Percentiles rank a stretch among this genome's conserved stretches.
phyloP scores from a whole-genome alignment of 2,797 vertebrate genomes.

The Typhlichthys eigenmanni region DNA sequence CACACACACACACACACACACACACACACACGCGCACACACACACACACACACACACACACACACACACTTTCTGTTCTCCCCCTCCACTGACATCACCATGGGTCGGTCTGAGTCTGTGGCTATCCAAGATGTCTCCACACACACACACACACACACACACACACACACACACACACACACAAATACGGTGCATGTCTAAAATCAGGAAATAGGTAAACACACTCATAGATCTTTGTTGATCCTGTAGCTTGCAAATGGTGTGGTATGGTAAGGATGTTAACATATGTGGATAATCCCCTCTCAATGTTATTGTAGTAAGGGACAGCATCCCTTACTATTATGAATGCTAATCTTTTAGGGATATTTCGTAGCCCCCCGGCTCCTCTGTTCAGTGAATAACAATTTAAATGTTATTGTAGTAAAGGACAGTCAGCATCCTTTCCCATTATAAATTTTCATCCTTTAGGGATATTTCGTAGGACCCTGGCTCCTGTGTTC shows the following conservation, averaged over 20 bases:
- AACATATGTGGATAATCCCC: not conserved
- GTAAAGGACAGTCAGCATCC: too few relatives aligned
- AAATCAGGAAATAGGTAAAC: not conserved
- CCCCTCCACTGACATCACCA: constrained; percentile 49
- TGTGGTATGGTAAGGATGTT: not conserved
- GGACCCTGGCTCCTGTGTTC: too few relatives aligned
- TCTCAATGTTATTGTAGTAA: not conserved
- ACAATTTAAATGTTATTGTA: not conserved
- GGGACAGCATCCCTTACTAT: too few relatives aligned
- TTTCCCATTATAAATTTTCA: too few relatives aligned
- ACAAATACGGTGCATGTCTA: constrained; percentile 7
- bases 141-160: too few relatives aligned
- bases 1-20: constrained; percentile 38
- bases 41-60: constrained; percentile 38
- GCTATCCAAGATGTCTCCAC: constrained; percentile 13
- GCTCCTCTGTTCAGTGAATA: not conserved
- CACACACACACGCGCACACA: constrained; percentile 33
- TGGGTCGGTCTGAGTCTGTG: constrained; percentile 39
- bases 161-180: too few relatives aligned
- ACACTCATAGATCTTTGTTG: not conserved
- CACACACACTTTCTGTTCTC: constrained; percentile 50
- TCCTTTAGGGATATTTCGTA: too few relatives aligned
- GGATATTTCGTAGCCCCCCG: not conserved
- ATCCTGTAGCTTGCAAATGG: not conserved
- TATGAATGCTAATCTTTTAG: too few relatives aligned